Base-by-base conservation (phyloP, 2,888 invertebrate genomes). In the Hypomecis atomaria region DNA sequence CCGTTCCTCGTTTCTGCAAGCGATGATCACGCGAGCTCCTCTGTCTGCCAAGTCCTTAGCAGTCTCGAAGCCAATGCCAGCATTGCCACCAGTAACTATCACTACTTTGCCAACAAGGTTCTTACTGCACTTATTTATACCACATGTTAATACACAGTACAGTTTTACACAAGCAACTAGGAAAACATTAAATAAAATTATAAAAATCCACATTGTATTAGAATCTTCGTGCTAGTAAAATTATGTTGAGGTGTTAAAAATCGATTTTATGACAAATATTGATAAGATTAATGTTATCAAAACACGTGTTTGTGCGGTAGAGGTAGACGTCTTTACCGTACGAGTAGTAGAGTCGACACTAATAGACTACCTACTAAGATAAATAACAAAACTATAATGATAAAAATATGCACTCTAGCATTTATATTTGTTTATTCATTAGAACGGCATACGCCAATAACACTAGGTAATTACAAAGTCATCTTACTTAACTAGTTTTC, bases 21-120 rank as follows among this genome's bases (percentile, higher is more conserved):
- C 97, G 93, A 98, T 93, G 59, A 98, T 96, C 6, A 98, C 93
- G 65, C 94, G 93, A 0, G 96, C 97, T 36, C 96, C 96, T 77
- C 96, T 92, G 66, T 94, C 94, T 0, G 96, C 96, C 55, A 96
- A 80, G 77, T 96, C 94, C 70, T 93, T 94, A 0, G 96, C 95
- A 0, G 96, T 96, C 81, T 96, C 96, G 76, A 94, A 96, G 37
- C 97, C 97, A 74, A 97, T 96, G 5, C 97, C 97, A 71, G 95
- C 94, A 71, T 96, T 97, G 53, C 96, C 96, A 23, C 98, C 98
- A 8, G 98, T 98, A 43, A 98, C 94, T 57, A 98, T 93, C 10
- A 96, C 96, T 3, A 96, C 96, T 92, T 97, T 97, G 2, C 97
- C 97, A 53, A 96, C 93, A 94, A 98, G 76, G 73, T 88, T 86